Conservation (phyloP, 2,113 vertebrate genomes). For the Centropristis striata region DNA sequence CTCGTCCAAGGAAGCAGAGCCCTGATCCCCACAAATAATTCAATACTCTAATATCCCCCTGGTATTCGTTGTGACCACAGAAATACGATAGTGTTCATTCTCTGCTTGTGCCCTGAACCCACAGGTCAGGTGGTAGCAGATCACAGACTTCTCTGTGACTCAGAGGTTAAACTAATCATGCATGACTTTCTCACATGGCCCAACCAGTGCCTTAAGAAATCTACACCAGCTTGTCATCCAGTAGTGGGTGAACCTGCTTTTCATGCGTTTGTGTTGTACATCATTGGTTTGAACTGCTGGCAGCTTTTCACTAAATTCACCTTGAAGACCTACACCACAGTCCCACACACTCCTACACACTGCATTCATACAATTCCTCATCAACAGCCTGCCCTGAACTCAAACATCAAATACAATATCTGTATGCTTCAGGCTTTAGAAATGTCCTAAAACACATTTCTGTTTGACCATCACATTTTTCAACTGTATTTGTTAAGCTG, state of each 20-base stretch:
- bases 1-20: conserved; percentile 32
- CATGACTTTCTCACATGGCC: conserved; percentile 74
- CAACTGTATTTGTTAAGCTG: not conserved
- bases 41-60: conserved; percentile 79
- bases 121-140: conserved; percentile 81
- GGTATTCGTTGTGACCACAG: conserved; percentile 77
- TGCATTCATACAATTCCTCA: not conserved
- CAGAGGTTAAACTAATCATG: conserved; percentile 83
- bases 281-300: not conserved
- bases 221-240: conserved; percentile 61
- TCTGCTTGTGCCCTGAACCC: conserved; percentile 70
- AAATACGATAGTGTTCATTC: conserved; percentile 84
- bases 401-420: not conserved
- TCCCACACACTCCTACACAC: conserved; percentile 4
- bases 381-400: not conserved
- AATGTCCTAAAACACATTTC: not conserved
- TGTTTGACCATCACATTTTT: not conserved
- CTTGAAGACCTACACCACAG: not conserved
- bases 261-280: conserved; percentile 21
- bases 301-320: not conserved
- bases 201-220: conserved; percentile 58
- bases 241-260: conserved; percentile 62
- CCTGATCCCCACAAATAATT: conserved; percentile 74
- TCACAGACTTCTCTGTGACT: conserved; percentile 77
- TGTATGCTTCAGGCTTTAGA: not conserved